Evolutionary conservation across 2,797 vertebrate species (phyloP), one percentile per base, ranked within the genome.

Genomic region (Chaenodraco wilsoni): DNA sequence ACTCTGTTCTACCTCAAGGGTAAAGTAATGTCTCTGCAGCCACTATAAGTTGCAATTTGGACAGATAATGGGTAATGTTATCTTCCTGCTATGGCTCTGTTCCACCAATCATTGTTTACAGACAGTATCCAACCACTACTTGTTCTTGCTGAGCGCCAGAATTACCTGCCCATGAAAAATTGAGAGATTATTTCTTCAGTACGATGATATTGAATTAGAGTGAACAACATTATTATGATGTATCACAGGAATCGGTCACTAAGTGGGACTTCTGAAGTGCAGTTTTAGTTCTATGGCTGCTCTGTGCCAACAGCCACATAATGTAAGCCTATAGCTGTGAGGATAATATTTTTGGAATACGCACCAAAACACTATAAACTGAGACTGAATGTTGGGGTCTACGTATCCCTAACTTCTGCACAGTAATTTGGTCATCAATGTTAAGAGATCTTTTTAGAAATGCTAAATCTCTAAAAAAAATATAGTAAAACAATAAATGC

Each of bases 161-260:
- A 59, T 59, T 2, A 72, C 14, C 46, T 21, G 19, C 46, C 11
- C 46, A 48, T 67, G 65, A 63, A 5, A 52, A 58, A 81, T 21
- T 60, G 59, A 19, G 19, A 52, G 27, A 58, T 71, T 23, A 46
- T 63, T 66, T 55, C n/a, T 44, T 61, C 50, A 64, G 69, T 59
- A 64, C 21, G 17, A 63, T 44, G 10, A 19, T 9, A 62, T 4
- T 64, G 31, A 52, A 79, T 80, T 57, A 69, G 27, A 48, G 19
- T 55, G 15, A 59, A 59, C 44, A 44, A 65, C 17, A 46, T 76
- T 58, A 51, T n/a, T 50, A 15, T 56, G 63, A 66, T 71, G 52
- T 19, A 61, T 71, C n/a, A 57, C 41, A 69, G 46, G 65, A 58
- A 33, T 41, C 37, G 31, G 46, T 74, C 56, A 67, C 37, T 11